These are phyloP conservation scores for Toxonevra muliebris DNA, from an alignment of 2,888 invertebrate genomes.

Conservation along the genomic window DNA sequence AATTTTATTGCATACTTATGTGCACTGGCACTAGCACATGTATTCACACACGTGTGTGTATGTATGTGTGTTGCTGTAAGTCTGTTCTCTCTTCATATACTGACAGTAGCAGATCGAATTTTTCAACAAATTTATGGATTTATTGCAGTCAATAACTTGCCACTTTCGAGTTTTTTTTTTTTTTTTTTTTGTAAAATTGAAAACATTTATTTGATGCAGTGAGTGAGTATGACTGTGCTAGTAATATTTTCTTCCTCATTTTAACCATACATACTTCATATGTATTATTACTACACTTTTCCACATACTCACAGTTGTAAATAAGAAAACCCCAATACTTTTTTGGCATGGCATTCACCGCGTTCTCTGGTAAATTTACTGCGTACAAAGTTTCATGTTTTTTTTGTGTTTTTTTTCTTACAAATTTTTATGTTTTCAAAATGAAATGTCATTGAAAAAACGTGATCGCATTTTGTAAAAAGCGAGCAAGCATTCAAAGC, in stretches of 20 bases:
- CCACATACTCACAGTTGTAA: neutral
- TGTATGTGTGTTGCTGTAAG: too few relatives aligned
- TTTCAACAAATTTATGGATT: slow-evolving; percentile 11
- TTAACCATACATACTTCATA: too few relatives aligned
- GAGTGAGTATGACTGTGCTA: neutral
- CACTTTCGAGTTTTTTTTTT: slow-evolving; percentile 25
- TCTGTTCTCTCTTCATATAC: neutral
- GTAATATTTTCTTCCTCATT: too few relatives aligned
- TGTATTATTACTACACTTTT: too few relatives aligned
- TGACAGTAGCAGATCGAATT: neutral
- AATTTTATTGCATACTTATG: slow-evolving; percentile 8
- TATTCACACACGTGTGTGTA: too few relatives aligned
- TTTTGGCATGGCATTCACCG: neutral
- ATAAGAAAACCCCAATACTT: neutral
- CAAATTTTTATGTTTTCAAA: slow-evolving; percentile 46
- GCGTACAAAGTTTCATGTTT: slow-evolving; percentile 22
- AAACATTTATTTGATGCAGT: slow-evolving; percentile 20
- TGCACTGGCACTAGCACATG: neutral
- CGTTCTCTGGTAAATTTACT: neutral
- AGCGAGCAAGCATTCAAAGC: neutral
- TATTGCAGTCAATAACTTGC: slow-evolving; percentile 25
- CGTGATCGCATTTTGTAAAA: slow-evolving; percentile 41
- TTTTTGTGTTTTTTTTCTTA: slow-evolving; percentile 44
- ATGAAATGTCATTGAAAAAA: slow-evolving; percentile 50
- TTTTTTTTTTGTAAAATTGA: slow-evolving; percentile 26